Evolutionary conservation across 2,797 vertebrate genomes (phyloP).

Genomic region (Thalassophryne amazonica): DNA sequence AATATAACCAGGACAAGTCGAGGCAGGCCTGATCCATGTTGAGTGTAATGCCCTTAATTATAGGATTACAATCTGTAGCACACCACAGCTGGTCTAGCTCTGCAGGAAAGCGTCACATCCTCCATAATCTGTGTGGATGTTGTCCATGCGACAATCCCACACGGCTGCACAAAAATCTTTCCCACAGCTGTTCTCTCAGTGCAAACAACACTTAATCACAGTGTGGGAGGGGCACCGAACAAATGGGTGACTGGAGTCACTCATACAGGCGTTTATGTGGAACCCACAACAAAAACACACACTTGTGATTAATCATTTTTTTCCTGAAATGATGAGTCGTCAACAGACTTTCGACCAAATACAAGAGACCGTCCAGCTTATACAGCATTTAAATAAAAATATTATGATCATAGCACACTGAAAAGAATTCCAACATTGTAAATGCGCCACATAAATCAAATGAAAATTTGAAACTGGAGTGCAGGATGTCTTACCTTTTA

Average conservation of each 20-base stretch:
- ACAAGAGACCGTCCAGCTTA: conserved; percentile 18
- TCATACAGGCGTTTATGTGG: conserved; percentile 4
- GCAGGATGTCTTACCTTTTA: conserved; percentile 6
- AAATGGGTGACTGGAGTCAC: background rate
- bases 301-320: conserved; percentile 26
- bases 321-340: conserved; percentile 38
- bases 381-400: conserved; percentile 41
- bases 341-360: conserved; percentile 26
- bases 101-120: conserved; percentile 32
- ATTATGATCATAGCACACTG: conserved; percentile 37
- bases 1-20: conserved; percentile 31
- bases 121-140: conserved; percentile 49
- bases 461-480: conserved; percentile 29
- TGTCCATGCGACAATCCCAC: conserved; percentile 26
- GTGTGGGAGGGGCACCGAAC: background rate
- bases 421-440: conserved; percentile 32
- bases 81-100: conserved; percentile 42
- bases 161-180: conserved; percentile 35
- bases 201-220: conserved; percentile 10
- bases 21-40: conserved; percentile 29
- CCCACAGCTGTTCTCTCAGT: conserved; percentile 37
- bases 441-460: conserved; percentile 27
- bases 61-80: conserved; percentile 49
- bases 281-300: conserved; percentile 29
- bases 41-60: conserved; percentile 40